Conservation (phyloP, 2,113 vertebrate genomes). For the Siniperca knerii region DNA sequence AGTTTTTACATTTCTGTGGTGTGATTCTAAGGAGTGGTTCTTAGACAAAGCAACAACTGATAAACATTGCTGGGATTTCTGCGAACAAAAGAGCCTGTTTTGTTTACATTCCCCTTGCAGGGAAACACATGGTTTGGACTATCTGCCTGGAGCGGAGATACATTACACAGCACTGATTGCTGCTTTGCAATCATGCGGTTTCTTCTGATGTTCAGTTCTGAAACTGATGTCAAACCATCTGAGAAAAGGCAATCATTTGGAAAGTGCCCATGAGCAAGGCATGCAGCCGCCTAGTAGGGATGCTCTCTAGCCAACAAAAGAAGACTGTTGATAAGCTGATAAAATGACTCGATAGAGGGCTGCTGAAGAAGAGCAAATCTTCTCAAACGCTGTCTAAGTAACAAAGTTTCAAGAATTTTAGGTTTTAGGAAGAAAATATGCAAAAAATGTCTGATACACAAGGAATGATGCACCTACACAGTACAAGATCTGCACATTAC, state of each 20-base stretch:
- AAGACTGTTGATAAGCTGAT: not conserved
- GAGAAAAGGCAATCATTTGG: not conserved
- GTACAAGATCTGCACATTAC: not conserved
- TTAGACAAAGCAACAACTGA: conserved; percentile 14
- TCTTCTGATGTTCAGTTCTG: not conserved
- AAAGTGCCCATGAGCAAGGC: not conserved
- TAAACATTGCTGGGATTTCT: conserved; percentile 24
- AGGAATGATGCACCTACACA: not conserved
- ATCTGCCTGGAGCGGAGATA: conserved; percentile 5
- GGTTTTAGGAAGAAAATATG: not conserved
- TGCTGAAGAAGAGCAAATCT: not conserved
- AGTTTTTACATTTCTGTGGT: not conserved
- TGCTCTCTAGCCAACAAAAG: not conserved
- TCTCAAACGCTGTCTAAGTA: not conserved
- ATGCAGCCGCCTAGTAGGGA: not conserved
- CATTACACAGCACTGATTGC: not conserved
- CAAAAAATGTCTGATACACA: not conserved
- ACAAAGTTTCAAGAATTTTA: not conserved
- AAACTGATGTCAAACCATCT: not conserved
- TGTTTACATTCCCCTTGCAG: conserved; percentile 30
- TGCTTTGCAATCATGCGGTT: not conserved
- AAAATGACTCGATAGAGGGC: not conserved
- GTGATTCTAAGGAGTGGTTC: not conserved
- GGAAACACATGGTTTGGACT: conserved; percentile 18
- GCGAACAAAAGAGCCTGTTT: conserved; percentile 43